Base-by-base conservation (phyloP, 2,888 invertebrate genomes). In the Camptogramma bilineatum region DNA sequence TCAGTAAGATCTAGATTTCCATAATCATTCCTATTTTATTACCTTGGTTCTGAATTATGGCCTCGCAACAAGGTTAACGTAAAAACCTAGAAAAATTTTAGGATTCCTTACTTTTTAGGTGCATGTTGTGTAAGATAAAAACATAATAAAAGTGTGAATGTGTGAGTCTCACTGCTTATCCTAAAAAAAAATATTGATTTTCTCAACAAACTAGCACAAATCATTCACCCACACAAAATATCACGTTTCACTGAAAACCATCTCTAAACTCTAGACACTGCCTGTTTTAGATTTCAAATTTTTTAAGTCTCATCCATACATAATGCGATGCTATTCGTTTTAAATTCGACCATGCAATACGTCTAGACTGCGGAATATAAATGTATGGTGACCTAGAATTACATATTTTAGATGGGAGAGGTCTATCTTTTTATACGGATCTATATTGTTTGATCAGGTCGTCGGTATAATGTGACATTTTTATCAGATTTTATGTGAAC, bases 261-360 rank as follows among this genome's bases (percentile, higher is more conserved):
- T 84, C 71, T 78, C 80, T 84, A 90, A 88, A 86, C 72, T 78
- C 83, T 86, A 92, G 90, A 88, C 91, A 81, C 75, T 77, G 72
- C 73, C 91, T 91, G 76, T 79, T 93, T 92, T 90, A 89, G 87
- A 79, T 91, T 91, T 89, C 76, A 91, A 90, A 93, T 91, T 86
- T 83, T 77, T 71, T 58, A 74, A 77, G 81, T 75, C 91, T 91
- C 92, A 92, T 93, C 88, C 92, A 92, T 92, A 87, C 75, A 85
- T 90, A 89, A 88, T 87, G 79, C 79, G 84, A 87, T 85, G 88
- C 82, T 83, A 88, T 87, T 88, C 88, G 76, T 86, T 91, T 90
- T 84, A 88, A 90, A 91, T 93, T 93, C 88, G 92, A 90, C 91
- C 90, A 90, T 92, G 92, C 92, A 92, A 90, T 91, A 90, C 87